A percentile compares a stretch with the other conserved stretches of the same genome.
Conservation (phyloP, 2,113 vertebrate species). For the Albula glossodonta region DNA sequence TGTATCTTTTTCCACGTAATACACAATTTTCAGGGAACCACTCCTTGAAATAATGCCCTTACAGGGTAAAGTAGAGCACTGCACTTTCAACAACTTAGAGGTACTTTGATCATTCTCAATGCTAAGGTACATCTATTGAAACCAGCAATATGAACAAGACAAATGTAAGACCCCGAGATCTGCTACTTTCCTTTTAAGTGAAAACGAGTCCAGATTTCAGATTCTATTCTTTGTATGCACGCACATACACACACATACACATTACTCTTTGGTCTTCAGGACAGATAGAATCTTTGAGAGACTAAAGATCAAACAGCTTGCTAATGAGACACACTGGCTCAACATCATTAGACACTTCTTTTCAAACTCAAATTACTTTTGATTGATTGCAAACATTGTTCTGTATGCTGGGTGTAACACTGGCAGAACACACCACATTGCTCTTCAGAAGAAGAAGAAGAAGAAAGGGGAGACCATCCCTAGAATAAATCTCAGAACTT, state of each 20-base stretch:
- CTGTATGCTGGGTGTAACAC: not conserved
- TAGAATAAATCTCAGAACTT: not conserved
- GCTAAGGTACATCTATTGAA: no score
- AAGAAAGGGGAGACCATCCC: not conserved
- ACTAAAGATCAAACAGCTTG: not conserved
- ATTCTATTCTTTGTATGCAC: no score
- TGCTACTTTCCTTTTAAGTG: no score
- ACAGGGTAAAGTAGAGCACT: no score
- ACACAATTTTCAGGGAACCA: no score
- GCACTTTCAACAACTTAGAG: no score
- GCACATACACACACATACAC: not conserved
- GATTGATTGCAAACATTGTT: not conserved
- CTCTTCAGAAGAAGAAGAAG: not conserved
- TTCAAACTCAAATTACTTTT: not conserved
- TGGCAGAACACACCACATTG: not conserved
- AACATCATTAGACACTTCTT: not conserved
- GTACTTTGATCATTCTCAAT: no score
- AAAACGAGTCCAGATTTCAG: no score
- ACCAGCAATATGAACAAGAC: no score
- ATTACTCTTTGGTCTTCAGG: not conserved
- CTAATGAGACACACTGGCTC: not conserved
- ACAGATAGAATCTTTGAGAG: not conserved
- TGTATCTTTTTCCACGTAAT: no score
- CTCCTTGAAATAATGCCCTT: no score
- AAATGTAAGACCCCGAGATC: no score